Percentiles rank a stretch among this genome's conserved stretches.
Evolutionary conservation across 2,113 vertebrate species (phyloP).

Genomic region (Origma solitaria): DNA sequence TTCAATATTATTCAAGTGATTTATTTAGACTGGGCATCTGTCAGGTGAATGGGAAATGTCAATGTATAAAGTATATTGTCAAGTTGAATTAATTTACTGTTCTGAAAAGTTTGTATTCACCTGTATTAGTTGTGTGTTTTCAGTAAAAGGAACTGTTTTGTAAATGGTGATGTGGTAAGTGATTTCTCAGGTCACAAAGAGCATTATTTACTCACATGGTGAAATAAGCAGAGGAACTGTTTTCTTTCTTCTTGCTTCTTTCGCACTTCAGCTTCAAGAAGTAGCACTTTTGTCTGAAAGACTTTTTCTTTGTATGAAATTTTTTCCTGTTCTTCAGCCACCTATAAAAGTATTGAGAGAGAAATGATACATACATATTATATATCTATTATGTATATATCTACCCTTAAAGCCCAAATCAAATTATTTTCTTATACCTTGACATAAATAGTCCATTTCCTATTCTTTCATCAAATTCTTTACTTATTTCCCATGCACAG

Average conservation of each 20-base stretch:
- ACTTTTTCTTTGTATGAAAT: constrained; percentile 66
- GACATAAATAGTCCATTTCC: background rate
- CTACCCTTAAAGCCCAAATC: background rate
- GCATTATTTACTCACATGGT: constrained; percentile 57
- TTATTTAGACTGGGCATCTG: background rate
- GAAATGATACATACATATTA: background rate
- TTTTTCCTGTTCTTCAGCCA: constrained; percentile 76
- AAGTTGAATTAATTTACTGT: background rate
- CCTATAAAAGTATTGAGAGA: constrained; percentile 65
- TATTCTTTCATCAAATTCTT: background rate
- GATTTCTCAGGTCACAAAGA: background rate
- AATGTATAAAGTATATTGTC: background rate
- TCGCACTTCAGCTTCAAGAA: constrained; percentile 80
- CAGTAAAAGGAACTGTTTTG: background rate
- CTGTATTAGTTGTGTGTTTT: background rate
- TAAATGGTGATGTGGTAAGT: background rate
- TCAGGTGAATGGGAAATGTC: background rate
- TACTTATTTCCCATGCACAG: background rate
- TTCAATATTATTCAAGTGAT: background rate
- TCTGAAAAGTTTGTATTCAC: background rate
- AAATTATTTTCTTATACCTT: background rate
- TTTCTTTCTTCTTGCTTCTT: constrained; percentile 75
- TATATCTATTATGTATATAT: background rate
- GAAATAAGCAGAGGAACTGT: constrained; percentile 62
- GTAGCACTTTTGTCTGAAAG: constrained; percentile 76